These are phyloP conservation scores for Microctenopoma stevenorrisi DNA, from an alignment of 2,797 vertebrate species.

Conservation along the genomic window DNA sequence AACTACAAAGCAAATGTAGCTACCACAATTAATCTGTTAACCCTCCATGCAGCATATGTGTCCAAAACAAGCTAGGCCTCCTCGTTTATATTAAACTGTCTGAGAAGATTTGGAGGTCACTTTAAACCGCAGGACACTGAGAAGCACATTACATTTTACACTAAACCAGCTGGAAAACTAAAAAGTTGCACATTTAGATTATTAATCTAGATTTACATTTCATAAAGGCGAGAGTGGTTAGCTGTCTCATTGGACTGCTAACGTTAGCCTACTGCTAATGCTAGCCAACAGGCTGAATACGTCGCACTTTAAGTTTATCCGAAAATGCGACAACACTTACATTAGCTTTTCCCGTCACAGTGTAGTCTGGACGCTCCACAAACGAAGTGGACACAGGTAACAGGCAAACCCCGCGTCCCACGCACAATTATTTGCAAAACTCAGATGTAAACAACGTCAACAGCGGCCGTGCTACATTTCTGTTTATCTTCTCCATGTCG, in stretches of 20 bases:
- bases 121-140: background rate
- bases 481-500: slow-evolving; percentile 84
- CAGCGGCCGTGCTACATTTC: slow-evolving; percentile 53
- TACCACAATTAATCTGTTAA: background rate
- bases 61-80: slow-evolving; percentile 47
- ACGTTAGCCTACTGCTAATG: slow-evolving; percentile 24
- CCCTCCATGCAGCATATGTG: background rate
- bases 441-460: slow-evolving; percentile 40
- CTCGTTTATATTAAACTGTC: slow-evolving; percentile 12
- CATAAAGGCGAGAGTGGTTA: background rate
- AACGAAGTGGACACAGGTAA: too few relatives aligned
- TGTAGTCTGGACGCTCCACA: background rate
- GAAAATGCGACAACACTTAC: slow-evolving; percentile 51
- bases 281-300: slow-evolving; percentile 39
- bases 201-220: background rate
- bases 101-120: background rate
- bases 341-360: slow-evolving; percentile 44
- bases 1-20: too few relatives aligned
- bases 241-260: slow-evolving; percentile 18
- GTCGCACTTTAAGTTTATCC: slow-evolving; percentile 44
- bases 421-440: slow-evolving; percentile 20
- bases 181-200: rapidly evolving
- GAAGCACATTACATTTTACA: background rate
- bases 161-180: rapidly evolving
- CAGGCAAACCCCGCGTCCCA: background rate